Base-by-base conservation (phyloP, 2,888 invertebrate species). In the Heliconius erato region DNA sequence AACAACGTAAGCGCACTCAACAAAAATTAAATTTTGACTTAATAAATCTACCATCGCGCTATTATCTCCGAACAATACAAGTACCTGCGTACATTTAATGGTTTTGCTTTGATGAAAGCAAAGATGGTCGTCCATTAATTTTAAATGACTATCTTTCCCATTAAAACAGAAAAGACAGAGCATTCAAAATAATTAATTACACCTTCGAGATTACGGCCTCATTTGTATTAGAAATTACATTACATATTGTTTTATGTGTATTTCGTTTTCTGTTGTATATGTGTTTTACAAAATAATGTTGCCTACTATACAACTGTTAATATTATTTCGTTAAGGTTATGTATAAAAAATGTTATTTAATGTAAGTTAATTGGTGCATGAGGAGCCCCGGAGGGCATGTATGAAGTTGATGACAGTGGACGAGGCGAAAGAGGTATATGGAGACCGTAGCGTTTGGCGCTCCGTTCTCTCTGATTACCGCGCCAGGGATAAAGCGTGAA, bases 161-260 rank as follows among this genome's bases (percentile, higher is more conserved):
- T 92, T 90, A 91, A 91, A 92, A 90, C 87, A 88, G 85, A 86
- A 88, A 89, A 90, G 90, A 91, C 89, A 89, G 87, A 87, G 88
- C 88, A 88, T 88, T 89, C 90, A 90, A 91, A 91, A 91, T 92
- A 91, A 93, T 92, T 92, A 91, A 93, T 93, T 91, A 90, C 88
- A 87, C 90, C 88, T 86, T 82, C 84, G 88, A 90, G 89, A 91
- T 91, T 87, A 87, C 84, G 84, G 85, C 84, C 85, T 85, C 82
- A 78, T 82, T 85, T 79, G 83, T 83, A 84, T 84, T 86, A 84
- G 67, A 85, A 63, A n/a, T n/a, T n/a, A 63, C 82, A 86, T 79
- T 65, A 76, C 54, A 67, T 67, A 74, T 74, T 79, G n/a, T 71
- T 79, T 63, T 44, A 44, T 23, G 28, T 59, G 19, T 72, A 2